Percentiles rank a stretch among this genome's conserved stretches.
Evolutionary conservation across 64 coral and sea anemone species (phyloP).

Genomic region (Montipora foliosa): DNA sequence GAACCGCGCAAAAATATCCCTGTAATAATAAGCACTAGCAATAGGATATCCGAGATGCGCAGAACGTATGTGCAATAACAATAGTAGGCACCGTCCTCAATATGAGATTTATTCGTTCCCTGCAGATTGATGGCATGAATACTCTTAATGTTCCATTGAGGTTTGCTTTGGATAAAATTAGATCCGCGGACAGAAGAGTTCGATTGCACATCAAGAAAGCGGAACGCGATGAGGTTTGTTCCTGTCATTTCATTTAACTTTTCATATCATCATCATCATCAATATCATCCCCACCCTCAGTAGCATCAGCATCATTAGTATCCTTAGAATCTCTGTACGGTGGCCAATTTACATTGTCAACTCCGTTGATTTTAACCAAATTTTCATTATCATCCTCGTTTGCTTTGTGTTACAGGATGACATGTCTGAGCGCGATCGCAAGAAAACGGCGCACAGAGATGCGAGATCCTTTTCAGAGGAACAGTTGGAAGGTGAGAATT

Average conservation of each 20-base stretch:
- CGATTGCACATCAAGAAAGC: conserved; percentile 72
- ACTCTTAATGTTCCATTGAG: conserved; percentile 62
- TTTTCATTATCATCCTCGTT: background rate
- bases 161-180: conserved; percentile 67
- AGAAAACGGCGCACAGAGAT: background rate
- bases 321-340: too few relatives aligned
- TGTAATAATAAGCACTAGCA: too few relatives aligned
- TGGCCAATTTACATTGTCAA: too few relatives aligned
- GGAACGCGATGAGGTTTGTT: conserved; percentile 12
- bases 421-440: background rate
- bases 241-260: background rate
- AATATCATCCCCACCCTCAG: background rate
- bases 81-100: too few relatives aligned
- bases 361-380: background rate
- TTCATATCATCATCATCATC: background rate
- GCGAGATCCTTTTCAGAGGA: conserved; percentile 28
- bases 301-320: too few relatives aligned
- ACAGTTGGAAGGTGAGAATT: background rate
- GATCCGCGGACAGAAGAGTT: conserved; percentile 73
- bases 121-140: conserved; percentile 74
- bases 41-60: too few relatives aligned
- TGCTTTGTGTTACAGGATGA: background rate
- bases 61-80: too few relatives aligned
- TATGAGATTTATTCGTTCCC: background rate
- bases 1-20: too few relatives aligned